These are phyloP conservation scores for Melipona bicolor DNA, from an alignment of 2,888 invertebrate species.

Conservation along the genomic window DNA sequence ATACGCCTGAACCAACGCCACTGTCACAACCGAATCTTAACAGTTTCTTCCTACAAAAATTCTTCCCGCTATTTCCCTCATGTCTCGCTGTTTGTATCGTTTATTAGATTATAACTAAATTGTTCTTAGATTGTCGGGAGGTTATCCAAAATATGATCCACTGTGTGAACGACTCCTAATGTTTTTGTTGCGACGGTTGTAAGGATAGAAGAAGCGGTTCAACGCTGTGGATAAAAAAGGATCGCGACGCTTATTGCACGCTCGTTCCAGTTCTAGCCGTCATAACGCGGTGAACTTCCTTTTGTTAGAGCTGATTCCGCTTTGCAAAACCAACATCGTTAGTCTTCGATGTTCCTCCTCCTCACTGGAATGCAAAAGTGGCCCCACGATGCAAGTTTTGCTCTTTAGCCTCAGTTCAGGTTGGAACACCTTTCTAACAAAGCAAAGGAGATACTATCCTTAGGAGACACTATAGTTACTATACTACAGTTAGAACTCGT, in stretches of 20 bases:
- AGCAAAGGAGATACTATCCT: neutral
- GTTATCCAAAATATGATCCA: neutral
- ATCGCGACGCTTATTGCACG: conserved; percentile 69
- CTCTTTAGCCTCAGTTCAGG: neutral
- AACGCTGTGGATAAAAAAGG: neutral
- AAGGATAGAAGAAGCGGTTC: neutral
- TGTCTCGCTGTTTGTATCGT: neutral
- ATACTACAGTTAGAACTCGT: neutral
- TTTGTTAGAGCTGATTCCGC: conserved; percentile 64
- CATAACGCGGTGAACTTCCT: conserved; percentile 71
- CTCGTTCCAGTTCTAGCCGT: conserved; percentile 70
- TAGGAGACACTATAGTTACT: too few species aligned
- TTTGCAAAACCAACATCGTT: conserved; percentile 48
- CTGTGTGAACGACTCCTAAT: neutral
- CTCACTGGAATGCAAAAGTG: conserved; percentile 12
- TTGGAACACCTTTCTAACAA: conserved; percentile 16
- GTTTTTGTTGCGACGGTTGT: neutral
- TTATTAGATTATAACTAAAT: neutral
- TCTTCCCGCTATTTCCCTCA: neutral
- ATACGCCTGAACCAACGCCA: neutral
- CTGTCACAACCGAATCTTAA: neutral
- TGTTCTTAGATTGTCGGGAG: neutral
- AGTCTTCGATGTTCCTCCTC: conserved; percentile 38
- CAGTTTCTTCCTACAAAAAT: neutral
- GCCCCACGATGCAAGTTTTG: neutral